Evolutionary conservation across 2,888 invertebrate species (phyloP), one percentile per base, ranked within the genome.

Genomic region (Eupithecia vulgata): DNA sequence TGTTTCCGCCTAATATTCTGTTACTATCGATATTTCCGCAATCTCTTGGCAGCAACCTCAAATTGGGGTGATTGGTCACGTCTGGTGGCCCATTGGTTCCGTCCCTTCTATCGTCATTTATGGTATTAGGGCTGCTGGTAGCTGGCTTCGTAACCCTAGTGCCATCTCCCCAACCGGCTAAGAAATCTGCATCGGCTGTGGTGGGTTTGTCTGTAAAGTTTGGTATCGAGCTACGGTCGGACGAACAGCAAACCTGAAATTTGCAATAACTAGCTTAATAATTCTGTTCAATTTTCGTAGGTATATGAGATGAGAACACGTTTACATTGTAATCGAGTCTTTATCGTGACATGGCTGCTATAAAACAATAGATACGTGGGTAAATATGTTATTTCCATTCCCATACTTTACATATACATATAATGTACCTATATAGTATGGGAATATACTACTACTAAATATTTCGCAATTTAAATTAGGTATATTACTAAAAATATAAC

Each of bases 1-100:
- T 89, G 64, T 95, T 94, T 0, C 97, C 97, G 4, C 95, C 95
- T 35, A 95, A 90, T 66, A 97, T 95, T 80, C 95, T 95, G 64
- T 95, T 91, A 10, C 90, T 87, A 15, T 93, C 91, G 8, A 95
- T 84, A 0, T 87, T 86, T 0, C 97, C 97, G 82, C 97, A 97
- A 0, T 88, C 79, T 4, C 72, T 84, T 2, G 94, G 90, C 34
- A 94, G 59, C 8, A 85, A 73, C 1, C 65, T n/a, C 8, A 84
- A 67, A 62, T 85, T 85, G 5, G 77, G 84, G 67, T 85, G 85
- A 21, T 57, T 69, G 10, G 81, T 75, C 0, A 85, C 72, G 21
- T 73, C 66, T n/a, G 57, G 70, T 0, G 81, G 81, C 0, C 76
- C 48, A 62, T 45, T 59, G 15, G 1, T 42, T 21, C 65, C 65